These are phyloP conservation scores for Opisthograptis luteolata DNA, from an alignment of 2,888 invertebrate genomes.

Conservation along the genomic window DNA sequence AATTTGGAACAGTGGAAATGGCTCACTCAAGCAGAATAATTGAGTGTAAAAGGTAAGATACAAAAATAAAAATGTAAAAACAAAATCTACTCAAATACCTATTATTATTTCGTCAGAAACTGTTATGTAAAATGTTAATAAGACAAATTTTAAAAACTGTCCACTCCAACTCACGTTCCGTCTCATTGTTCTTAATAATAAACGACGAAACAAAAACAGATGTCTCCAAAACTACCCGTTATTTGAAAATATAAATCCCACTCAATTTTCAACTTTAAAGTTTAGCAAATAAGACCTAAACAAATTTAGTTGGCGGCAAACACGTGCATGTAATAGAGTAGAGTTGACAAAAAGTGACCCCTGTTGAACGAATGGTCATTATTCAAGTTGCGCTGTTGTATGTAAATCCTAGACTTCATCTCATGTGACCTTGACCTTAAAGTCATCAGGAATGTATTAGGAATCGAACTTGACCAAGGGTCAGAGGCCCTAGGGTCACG, in stretches of 20 bases:
- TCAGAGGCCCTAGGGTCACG: constrained; percentile 55
- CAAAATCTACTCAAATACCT: too few species aligned
- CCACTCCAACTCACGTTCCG: constrained; percentile 4
- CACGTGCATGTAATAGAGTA: constrained; percentile 10
- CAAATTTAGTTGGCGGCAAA: background rate
- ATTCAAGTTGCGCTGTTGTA: constrained; percentile 64
- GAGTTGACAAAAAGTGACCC: constrained; percentile 65
- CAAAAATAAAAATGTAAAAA: too few species aligned
- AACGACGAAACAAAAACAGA: constrained; percentile 6
- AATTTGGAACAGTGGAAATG: too few species aligned
- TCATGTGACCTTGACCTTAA: constrained; percentile 50
- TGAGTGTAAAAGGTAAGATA: too few species aligned
- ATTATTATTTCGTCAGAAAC: background rate
- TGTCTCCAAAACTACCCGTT: background rate
- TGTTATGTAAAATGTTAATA: background rate
- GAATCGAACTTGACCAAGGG: constrained; percentile 78
- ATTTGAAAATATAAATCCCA: background rate
- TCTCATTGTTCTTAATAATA: constrained; percentile 1
- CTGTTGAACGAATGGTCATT: constrained; percentile 61
- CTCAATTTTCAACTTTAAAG: background rate
- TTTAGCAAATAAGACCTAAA: background rate
- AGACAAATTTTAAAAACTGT: background rate
- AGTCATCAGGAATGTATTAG: constrained; percentile 60
- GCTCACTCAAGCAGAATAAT: too few species aligned
- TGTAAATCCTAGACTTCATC: constrained; percentile 62